A percentile compares a stretch with the other conserved stretches of the same genome.
Conservation (phyloP, 2,113 vertebrate species). For the Nibea coibor region DNA sequence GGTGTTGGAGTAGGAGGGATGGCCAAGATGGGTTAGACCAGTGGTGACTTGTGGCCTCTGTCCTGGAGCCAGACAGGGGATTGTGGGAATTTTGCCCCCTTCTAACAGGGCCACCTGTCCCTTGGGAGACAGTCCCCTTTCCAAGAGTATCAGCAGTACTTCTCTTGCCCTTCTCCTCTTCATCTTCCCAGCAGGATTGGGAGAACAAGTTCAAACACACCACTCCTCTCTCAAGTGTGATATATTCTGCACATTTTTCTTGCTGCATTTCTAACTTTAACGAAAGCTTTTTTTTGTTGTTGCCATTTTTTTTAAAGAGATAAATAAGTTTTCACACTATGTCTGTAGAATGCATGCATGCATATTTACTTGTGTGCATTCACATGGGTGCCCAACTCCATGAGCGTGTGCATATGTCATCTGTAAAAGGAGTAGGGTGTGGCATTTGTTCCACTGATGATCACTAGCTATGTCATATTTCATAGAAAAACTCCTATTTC, state of each 20-base stretch:
- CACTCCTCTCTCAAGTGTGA: not conserved
- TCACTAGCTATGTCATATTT: slow-evolving; percentile 74
- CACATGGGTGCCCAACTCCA: not conserved
- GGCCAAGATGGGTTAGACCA: slow-evolving; percentile 17
- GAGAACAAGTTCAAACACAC: slow-evolving; percentile 55
- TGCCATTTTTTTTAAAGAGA: not conserved
- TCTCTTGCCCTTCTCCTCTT: slow-evolving; percentile 15
- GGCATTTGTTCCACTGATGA: slow-evolving; percentile 39
- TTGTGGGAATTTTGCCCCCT: slow-evolving; percentile 69
- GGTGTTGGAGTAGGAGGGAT: not conserved
- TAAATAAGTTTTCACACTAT: not conserved
- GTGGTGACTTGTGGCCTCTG: slow-evolving; percentile 28
- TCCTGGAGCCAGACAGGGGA: slow-evolving; percentile 60
- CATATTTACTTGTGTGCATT: slow-evolving; percentile 26
- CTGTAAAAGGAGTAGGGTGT: slow-evolving; percentile 66
- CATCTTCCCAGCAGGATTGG: slow-evolving; percentile 22
- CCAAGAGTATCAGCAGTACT: slow-evolving; percentile 29
- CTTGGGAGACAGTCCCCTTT: slow-evolving; percentile 61
- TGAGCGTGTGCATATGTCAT: slow-evolving; percentile 38
- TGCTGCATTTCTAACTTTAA: not conserved
- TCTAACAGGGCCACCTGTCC: slow-evolving; percentile 61
- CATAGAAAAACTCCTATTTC: slow-evolving; percentile 69
- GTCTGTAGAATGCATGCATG: not conserved
- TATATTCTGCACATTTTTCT: not conserved
- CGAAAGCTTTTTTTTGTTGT: not conserved